phyloP scores from a whole-genome alignment of 2,888 invertebrate species.

The Stegophylla sp. region DNA sequence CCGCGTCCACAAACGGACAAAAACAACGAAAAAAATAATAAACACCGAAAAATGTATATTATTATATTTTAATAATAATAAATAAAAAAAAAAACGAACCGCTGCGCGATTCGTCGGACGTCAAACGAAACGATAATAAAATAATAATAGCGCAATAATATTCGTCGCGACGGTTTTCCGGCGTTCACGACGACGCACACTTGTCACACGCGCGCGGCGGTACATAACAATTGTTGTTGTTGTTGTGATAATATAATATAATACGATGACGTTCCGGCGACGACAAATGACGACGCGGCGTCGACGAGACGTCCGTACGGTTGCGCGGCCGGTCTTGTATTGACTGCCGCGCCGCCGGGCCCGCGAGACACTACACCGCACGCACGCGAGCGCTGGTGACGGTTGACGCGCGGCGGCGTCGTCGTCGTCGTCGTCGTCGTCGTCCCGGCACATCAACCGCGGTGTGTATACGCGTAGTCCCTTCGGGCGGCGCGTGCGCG shows the following conservation, averaged over 20 bases:
- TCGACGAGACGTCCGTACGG: background rate
- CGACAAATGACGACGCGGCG: background rate
- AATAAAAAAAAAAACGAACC: too few species aligned
- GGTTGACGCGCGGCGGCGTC: constrained; percentile 49
- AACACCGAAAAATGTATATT: too few species aligned
- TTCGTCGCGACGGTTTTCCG: background rate
- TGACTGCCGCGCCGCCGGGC: constrained; percentile 40
- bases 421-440: background rate
- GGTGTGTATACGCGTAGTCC: background rate
- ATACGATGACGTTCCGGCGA: background rate
- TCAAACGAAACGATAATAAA: background rate
- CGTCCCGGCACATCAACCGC: constrained; percentile 28
- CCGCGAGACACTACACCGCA: background rate
- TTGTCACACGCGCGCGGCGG: background rate
- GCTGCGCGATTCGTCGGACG: background rate
- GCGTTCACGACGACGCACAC: background rate
- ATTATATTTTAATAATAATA: too few species aligned
- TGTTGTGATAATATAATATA: too few species aligned
- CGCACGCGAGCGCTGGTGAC: constrained; percentile 18
- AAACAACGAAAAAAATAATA: too few species aligned
- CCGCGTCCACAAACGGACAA: too few species aligned
- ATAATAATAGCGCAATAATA: too few species aligned
- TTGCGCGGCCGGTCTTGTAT: constrained; percentile 46
- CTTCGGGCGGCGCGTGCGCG: constrained; percentile 30
- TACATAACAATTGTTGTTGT: too few species aligned